phyloP scores from a whole-genome alignment of 2,888 invertebrate genomes.

The Calameuta filiformis region DNA sequence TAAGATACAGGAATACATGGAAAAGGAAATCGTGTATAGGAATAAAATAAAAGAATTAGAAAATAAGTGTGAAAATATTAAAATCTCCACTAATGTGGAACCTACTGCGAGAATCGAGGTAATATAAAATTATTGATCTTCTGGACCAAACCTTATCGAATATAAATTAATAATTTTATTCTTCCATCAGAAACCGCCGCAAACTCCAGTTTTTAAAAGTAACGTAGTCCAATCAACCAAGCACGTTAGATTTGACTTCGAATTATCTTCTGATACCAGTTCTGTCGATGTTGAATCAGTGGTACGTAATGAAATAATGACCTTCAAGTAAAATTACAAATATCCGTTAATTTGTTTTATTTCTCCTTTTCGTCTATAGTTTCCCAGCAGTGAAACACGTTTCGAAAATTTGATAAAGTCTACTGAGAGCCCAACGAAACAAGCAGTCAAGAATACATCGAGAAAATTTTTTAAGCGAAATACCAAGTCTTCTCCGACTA shows the following conservation, averaged over 20 bases:
- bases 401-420: neutral
- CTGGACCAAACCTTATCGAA: neutral
- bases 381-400: neutral
- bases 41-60: constrained; percentile 22
- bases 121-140: neutral
- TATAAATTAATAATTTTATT: neutral
- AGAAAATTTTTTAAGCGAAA: neutral
- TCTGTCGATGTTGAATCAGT: neutral
- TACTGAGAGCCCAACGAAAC: neutral
- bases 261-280: neutral
- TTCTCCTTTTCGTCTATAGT: neutral
- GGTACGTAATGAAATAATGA: neutral
- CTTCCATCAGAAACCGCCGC: neutral
- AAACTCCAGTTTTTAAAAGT: neutral
- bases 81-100: constrained; percentile 4
- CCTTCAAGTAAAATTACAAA: neutral
- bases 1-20: neutral
- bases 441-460: neutral
- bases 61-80: constrained; percentile 20
- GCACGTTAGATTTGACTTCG: neutral
- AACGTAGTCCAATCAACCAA: neutral
- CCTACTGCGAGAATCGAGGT: neutral
- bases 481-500: neutral
- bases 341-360: neutral
- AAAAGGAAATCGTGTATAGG: constrained; percentile 12